Percentiles rank a stretch among this genome's conserved stretches.
phyloP scores from a whole-genome alignment of 2,797 vertebrate genomes.

The Heteromormyrus szaboi region DNA sequence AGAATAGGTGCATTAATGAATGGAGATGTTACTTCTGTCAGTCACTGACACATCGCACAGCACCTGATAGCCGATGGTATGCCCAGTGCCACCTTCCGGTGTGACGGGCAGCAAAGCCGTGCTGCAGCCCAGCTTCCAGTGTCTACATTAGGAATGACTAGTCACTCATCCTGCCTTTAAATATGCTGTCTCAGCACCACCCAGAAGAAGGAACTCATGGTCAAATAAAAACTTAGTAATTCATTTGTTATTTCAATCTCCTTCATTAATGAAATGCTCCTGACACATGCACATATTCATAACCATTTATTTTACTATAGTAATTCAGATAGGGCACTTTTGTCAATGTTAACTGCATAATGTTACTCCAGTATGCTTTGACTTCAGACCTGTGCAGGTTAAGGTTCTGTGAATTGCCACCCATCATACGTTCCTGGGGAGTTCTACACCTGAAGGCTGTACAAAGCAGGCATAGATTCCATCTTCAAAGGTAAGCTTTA shows the following conservation, averaged over 20 bases:
- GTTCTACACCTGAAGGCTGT: not conserved
- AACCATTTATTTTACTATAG: not conserved
- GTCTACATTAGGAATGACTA: not conserved
- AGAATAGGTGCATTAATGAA: not conserved
- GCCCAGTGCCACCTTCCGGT: not conserved
- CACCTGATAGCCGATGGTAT: not conserved
- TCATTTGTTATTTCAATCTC: not conserved
- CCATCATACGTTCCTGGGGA: not conserved
- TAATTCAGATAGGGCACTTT: not conserved
- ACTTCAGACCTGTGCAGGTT: not conserved
- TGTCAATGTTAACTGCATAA: not conserved
- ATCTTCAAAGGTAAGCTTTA: not conserved
- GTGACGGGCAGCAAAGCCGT: not conserved
- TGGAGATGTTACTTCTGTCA: not conserved
- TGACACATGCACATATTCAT: not conserved
- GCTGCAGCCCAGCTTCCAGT: not conserved
- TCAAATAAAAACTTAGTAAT: not conserved
- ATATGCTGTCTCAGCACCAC: not conserved
- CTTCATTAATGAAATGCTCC: not conserved
- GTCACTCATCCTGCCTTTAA: not conserved
- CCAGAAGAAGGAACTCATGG: not conserved
- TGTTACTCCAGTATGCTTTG: not conserved
- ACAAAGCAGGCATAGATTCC: not conserved
- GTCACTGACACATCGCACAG: not conserved
- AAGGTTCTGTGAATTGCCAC: not conserved